Evolutionary conservation across 2,113 vertebrate genomes (phyloP).

Genomic region (Condylura cristata): DNA sequence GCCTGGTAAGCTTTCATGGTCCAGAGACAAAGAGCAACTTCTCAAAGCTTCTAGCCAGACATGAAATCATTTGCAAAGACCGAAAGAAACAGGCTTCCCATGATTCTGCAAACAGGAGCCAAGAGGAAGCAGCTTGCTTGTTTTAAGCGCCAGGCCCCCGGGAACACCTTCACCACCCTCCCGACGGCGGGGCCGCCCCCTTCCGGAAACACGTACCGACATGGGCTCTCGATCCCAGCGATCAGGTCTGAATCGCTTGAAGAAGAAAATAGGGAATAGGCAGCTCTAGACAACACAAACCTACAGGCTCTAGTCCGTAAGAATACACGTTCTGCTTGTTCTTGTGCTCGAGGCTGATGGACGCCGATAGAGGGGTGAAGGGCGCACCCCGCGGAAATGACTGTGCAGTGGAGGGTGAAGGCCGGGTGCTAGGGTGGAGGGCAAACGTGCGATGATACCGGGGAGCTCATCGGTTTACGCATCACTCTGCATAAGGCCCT

Average conservation of each 20-base stretch:
- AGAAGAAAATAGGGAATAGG: background rate
- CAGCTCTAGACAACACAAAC: background rate
- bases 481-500: too few relatives aligned
- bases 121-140: too few relatives aligned
- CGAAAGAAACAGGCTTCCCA: background rate
- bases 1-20: background rate
- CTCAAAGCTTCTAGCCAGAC: background rate
- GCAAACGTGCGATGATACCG: too few relatives aligned
- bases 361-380: too few relatives aligned
- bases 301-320: background rate
- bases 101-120: background rate
- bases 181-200: too few relatives aligned
- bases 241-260: background rate
- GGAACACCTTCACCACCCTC: too few relatives aligned
- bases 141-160: too few relatives aligned
- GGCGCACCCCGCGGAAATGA: too few relatives aligned
- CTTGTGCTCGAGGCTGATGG: too few relatives aligned
- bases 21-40: background rate
- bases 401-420: too few relatives aligned
- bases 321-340: background rate
- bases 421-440: too few relatives aligned
- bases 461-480: too few relatives aligned
- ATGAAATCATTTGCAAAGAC: conserved; percentile 58
- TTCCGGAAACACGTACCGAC: background rate
- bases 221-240: background rate